Base-by-base conservation (phyloP, 1,140 invertebrate species). In the Brachionus rotundiformis region DNA sequence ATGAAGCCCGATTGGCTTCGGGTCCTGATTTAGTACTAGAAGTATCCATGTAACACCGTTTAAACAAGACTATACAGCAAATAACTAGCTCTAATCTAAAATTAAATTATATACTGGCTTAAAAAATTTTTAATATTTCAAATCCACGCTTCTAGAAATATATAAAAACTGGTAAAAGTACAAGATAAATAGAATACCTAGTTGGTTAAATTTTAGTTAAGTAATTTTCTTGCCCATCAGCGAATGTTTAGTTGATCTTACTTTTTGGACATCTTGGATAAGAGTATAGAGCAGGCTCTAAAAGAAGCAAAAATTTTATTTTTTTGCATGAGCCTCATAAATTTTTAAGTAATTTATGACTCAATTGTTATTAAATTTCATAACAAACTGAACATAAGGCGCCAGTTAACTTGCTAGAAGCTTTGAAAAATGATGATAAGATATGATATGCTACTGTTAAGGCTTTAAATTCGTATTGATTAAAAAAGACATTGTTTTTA, bases 341-440 rank as follows among this genome's bases (percentile, higher is more conserved):
- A 39, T 68, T 36, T n/a, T 68, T 39, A 36, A 68, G 63, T 68
- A 68, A 68, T 68, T 68, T 68, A 68, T 68, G 63, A 68, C 31
- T 68, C 29, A 68, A 68, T 19, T 63, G 61, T 11, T 29, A 63
- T 29, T 16, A 68, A 33, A n/a, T 68, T 68, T 68, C 63, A 68
- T 68, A 68, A 68, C 31, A 36, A 68, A 68, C 63, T 68, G 29
- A 68, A 68, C 63, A 68, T 68, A 68, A 68, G 63, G 63, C 33
- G 36, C 63, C 31, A 33, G 31, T 29, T 68, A 19, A 1, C 33
- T 11, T n/a, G 16, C 29, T 68, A 36, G 63, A 68, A 68, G 63
- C 63, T 39, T 68, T 33, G 16, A 39, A 68, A 33, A 68, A 68
- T 41, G 39, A 23, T 25, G 27, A 68, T 36, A 68, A 68, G 63